A percentile compares a stretch with the other conserved stretches of the same genome.
Evolutionary conservation across 1,140 invertebrate genomes (phyloP).

Genomic region (Leptinotarsa texana): DNA sequence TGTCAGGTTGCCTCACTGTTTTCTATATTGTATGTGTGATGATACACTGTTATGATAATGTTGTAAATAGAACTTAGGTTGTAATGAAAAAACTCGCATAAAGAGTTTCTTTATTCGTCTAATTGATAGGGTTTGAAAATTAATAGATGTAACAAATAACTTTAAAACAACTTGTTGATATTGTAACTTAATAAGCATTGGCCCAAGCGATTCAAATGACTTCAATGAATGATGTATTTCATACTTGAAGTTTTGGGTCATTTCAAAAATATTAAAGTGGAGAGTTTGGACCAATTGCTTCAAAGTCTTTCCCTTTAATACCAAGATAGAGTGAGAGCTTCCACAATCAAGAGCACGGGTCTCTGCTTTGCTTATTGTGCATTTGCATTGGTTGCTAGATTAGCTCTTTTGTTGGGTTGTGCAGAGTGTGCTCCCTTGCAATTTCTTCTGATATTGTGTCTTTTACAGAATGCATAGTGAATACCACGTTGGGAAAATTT

Average conservation of each 20-base stretch:
- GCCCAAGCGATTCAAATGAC: constrained; percentile 10
- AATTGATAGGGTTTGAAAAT: constrained; percentile 47
- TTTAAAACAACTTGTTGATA: constrained; percentile 43
- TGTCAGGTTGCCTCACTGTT: constrained; percentile 1
- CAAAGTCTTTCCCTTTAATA: constrained; percentile 54
- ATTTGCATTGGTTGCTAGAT: constrained; percentile 48
- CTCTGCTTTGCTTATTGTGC: constrained; percentile 52
- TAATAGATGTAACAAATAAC: constrained; percentile 47
- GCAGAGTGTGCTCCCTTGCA: constrained; percentile 26
- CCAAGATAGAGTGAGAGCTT: constrained; percentile 54
- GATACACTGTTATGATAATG: constrained; percentile 34
- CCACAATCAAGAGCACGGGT: constrained; percentile 52
- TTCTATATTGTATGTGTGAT: constrained; percentile 2
- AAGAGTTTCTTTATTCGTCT: constrained; percentile 48
- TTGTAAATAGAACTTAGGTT: constrained; percentile 48
- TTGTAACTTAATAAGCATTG: constrained; percentile 33
- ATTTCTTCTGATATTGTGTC: constrained; percentile 12
- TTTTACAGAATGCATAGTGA: constrained; percentile 17
- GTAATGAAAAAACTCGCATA: constrained; percentile 46
- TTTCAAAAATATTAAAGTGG: background rate
- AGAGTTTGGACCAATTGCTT: constrained; percentile 27
- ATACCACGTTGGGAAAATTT: constrained; percentile 10
- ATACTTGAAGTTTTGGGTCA: background rate
- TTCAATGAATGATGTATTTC: background rate
- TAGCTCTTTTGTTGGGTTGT: constrained; percentile 53